Base-by-base conservation (phyloP, 1,140 invertebrate species). In the Drosophila biarmipes region DNA sequence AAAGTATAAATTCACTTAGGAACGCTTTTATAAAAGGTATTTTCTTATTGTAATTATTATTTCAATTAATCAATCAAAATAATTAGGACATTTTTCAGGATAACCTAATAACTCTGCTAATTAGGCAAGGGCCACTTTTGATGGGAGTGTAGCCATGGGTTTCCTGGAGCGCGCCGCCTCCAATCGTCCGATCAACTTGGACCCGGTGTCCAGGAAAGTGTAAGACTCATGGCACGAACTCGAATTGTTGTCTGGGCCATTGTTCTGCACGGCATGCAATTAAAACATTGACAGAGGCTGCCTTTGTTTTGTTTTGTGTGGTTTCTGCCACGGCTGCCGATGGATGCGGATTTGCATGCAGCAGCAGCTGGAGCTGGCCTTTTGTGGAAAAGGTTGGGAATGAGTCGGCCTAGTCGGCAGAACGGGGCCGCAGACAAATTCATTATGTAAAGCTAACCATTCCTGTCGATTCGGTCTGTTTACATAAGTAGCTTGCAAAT, bases 351-450 rank as follows among this genome's bases (percentile, higher is more conserved):
- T 89, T 89, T 89, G 84, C 75, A 86, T 86, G 80, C 75, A 40
- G 69, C 80, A 87, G 82, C 75, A 40, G 74, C 80, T 86, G 82
- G 84, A 40, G 74, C 80, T 86, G 82, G 82, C 85, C 87, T 87
- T 89, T 85, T 62, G 43, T 37, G 52, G 59, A 76, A 87, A 87
- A 77, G 79, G 43, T 76, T 82, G 69, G 66, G 57, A 77, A 52
- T 76, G 48, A 19, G 10, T 49, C 35, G 29, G 27, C 27, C 8
- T 10, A 43, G 58, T 46, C 51, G 45, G 45, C 61, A 61, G 53
- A 73, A 75, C 68, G 74, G 78, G 54, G 80, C 69, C 58, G 64
- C 34, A 34, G 45, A 67, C 73, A 66, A 78, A 81, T 82, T 54
- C 78, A 89, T 86, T 86, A 87, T 86, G 59, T 81, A 85, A 86